Percentiles rank a stretch among this genome's conserved stretches.
These are phyloP conservation scores for Heliconius hewitsoni DNA, from an alignment of 1,140 invertebrate genomes.

Conservation along the genomic window DNA sequence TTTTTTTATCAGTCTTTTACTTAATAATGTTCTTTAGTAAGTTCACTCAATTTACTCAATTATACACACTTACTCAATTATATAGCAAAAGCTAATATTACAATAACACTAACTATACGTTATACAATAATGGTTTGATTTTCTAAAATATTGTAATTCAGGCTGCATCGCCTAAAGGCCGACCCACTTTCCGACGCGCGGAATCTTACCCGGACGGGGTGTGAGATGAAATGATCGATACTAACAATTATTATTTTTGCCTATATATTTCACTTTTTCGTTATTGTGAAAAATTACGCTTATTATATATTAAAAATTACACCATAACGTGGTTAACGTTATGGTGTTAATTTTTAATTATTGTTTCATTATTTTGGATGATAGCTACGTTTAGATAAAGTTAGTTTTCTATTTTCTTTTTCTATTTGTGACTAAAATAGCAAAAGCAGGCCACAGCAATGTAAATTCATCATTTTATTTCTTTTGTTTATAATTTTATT, in stretches of 20 bases:
- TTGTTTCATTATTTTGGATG: too few relatives aligned
- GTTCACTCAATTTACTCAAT: too few relatives aligned
- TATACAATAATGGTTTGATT: constrained; percentile 63
- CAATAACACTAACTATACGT: not conserved
- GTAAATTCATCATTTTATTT: too few relatives aligned
- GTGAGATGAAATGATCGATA: constrained; percentile 22
- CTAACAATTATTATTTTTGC: constrained; percentile 30
- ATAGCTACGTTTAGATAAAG: too few relatives aligned
- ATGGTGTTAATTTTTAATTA: not conserved
- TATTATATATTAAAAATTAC: too few relatives aligned
- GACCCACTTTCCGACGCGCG: constrained; percentile 50
- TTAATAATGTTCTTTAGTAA: not conserved
- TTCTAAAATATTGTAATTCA: constrained; percentile 64
- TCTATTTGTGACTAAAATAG: too few relatives aligned
- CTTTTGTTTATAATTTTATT: too few relatives aligned
- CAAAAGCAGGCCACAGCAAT: too few relatives aligned
- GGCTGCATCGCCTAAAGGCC: constrained; percentile 57
- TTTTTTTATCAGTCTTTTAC: not conserved
- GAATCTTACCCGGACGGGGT: constrained; percentile 48
- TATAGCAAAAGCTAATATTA: not conserved
- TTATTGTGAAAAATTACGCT: not conserved
- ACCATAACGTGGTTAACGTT: not conserved
- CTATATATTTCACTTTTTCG: constrained; percentile 14
- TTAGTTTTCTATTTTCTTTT: too few relatives aligned
- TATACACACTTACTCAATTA: too few relatives aligned